These are phyloP conservation scores for Agonopterix alstromeriana DNA, from an alignment of 2,888 invertebrate genomes.

Conservation along the genomic window DNA sequence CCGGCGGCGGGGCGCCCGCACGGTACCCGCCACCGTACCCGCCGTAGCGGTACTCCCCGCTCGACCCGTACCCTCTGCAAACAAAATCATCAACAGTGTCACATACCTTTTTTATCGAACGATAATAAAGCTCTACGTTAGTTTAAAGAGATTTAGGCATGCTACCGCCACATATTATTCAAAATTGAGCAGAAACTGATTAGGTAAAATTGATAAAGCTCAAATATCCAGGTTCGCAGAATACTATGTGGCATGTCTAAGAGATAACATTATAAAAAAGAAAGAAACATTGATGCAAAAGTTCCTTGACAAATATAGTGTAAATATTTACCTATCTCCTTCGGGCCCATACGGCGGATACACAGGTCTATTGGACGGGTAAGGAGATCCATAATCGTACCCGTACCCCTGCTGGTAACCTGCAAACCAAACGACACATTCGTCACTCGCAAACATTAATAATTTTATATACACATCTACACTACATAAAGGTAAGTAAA, in stretches of 20 bases:
- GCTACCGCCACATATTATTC: too few species aligned
- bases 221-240: too few species aligned
- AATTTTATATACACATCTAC: not conserved
- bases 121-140: too few species aligned
- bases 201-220: not conserved
- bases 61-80: conserved; percentile 10
- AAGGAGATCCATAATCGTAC: conserved; percentile 81
- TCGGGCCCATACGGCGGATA: conserved; percentile 86
- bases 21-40: conserved; percentile 65
- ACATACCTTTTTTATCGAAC: too few species aligned
- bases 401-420: conserved; percentile 81
- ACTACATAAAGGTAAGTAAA: not conserved
- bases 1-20: conserved; percentile 39
- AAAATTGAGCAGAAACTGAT: not conserved
- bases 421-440: conserved; percentile 35
- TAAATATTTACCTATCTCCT: conserved; percentile 78
- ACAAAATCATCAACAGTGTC: not conserved
- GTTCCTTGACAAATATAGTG: not conserved
- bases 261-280: too few species aligned
- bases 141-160: too few species aligned
- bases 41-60: conserved; percentile 51
- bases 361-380: conserved; percentile 85
- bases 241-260: too few species aligned
- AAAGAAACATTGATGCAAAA: too few species aligned
- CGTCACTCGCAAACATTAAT: not conserved